phyloP scores from a whole-genome alignment of 2,888 invertebrate species.

The Vesta saturnalis region DNA sequence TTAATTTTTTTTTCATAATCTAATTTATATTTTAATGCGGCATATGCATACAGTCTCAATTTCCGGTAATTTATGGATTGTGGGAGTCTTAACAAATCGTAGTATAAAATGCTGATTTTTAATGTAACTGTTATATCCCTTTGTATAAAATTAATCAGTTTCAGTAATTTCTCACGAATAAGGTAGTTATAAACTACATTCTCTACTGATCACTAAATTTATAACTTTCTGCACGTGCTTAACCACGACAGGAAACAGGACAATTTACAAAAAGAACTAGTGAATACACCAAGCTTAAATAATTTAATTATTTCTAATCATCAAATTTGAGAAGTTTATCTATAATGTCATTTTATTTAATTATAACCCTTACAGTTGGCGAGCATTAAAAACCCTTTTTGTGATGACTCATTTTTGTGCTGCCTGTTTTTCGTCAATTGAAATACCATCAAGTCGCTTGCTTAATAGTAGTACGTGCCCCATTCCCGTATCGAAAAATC shows the following conservation, averaged over 20 bases:
- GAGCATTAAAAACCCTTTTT: conserved; percentile 31
- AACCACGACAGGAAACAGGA: conserved; percentile 9
- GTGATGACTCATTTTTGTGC: conserved; percentile 46
- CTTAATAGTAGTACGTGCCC: conserved; percentile 21
- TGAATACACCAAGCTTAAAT: not conserved
- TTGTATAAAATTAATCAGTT: too few relatives aligned
- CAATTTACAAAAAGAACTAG: not conserved
- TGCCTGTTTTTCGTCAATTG: conserved; percentile 44
- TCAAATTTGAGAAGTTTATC: conserved; percentile 34
- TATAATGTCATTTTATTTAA: conserved; percentile 31
- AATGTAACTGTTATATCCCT: too few relatives aligned
- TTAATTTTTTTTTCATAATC: too few relatives aligned
- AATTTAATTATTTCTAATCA: conserved; percentile 27
- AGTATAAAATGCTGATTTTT: too few relatives aligned
- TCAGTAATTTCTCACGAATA: too few relatives aligned
- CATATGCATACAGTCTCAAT: too few relatives aligned
- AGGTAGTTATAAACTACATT: not conserved
- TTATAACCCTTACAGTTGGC: conserved; percentile 28
- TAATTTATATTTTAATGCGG: too few relatives aligned
- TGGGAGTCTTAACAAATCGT: too few relatives aligned
- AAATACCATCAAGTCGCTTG: conserved; percentile 32
- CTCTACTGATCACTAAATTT: not conserved
- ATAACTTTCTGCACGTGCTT: too few relatives aligned
- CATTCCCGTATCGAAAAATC: conserved; percentile 46
- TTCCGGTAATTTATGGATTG: too few relatives aligned